A percentile compares a stretch with the other conserved stretches of the same genome.
These are phyloP conservation scores for Chitala chitala DNA, from an alignment of 2,113 vertebrate species.

Conservation along the genomic window DNA sequence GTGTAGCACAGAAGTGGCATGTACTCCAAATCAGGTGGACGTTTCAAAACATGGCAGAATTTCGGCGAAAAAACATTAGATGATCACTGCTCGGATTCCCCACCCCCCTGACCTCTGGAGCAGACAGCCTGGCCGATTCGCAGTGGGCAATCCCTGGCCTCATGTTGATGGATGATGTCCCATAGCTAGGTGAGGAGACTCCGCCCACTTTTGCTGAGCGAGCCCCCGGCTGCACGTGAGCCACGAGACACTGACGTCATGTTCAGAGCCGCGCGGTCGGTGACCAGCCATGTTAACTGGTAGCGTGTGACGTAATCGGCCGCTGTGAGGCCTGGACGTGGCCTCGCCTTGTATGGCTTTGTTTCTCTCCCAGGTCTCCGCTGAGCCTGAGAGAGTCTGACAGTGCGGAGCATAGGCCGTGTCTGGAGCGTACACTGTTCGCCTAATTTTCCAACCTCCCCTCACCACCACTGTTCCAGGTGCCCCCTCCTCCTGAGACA, in stretches of 20 bases:
- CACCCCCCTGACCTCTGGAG: too few relatives aligned
- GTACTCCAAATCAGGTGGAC: too few relatives aligned
- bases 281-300: neutral
- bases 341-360: slow-evolving; percentile 21
- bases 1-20: too few relatives aligned
- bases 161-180: too few relatives aligned
- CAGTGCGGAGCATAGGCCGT: neutral
- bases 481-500: too few relatives aligned
- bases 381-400: neutral
- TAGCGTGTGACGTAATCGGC: neutral
- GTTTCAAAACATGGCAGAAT: neutral
- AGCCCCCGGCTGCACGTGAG: neutral
- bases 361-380: slow-evolving; percentile 18
- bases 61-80: neutral
- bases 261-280: too few relatives aligned
- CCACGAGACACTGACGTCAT: neutral
- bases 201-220: too few relatives aligned
- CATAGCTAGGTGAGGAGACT: too few relatives aligned
- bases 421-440: slow-evolving; percentile 16
- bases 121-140: too few relatives aligned
- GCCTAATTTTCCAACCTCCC: neutral
- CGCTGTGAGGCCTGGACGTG: neutral
- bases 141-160: too few relatives aligned
- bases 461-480: too few relatives aligned
- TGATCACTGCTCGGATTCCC: too few relatives aligned